Base-by-base conservation (phyloP, 2,113 vertebrate genomes). In the Mesitornis unicolor region DNA sequence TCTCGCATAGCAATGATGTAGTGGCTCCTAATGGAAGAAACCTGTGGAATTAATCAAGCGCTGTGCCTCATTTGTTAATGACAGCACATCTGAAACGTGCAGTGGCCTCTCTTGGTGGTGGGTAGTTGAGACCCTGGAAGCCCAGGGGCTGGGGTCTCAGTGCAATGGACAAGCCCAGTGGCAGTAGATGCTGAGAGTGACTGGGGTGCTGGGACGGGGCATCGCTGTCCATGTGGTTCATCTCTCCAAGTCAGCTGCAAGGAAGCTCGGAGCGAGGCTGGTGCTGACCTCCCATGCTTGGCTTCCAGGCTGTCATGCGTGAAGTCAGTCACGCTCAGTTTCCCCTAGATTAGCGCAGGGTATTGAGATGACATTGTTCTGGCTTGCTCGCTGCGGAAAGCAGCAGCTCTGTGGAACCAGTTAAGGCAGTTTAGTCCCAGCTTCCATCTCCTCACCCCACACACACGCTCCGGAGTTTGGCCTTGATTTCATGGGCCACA, bases 321-420 rank as follows among this genome's bases (percentile, higher is more conserved):
- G 95, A 97, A 96, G 97, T 85, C 90, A 4, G 96, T 97, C 96
- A 96, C 26, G 95, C 97, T 97, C 95, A 90, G 97, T 97, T 97
- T 97, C 97, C 95, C 97, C 87, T 81, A 96, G 97, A 95, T 97
- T 96, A 96, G 96, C 73, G 6, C 43, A 25, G 90, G 93, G 96
- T 98, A 97, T 98, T 91, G 94, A 92, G 94, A 95, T 95, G 96
- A 96, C 96, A 96, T 96, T 98, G 97, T 97, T 97, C 97, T 96
- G 97, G 94, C 97, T 96, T 97, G 97, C 96, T 97, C 16, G 0
- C 89, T 90, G 89, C 16, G 4, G 89, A 96, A 89, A 95, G 85
- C 92, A 84, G 92, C 95, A 83, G 87, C 92, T 97, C 96, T 97
- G 96, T 88, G 89, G 96, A 96, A 97, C 95, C 96, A 95, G 95